A percentile compares a stretch with the other conserved stretches of the same genome.
These are phyloP conservation scores for Pammene aurita DNA, from an alignment of 2,888 invertebrate genomes.

Conservation along the genomic window DNA sequence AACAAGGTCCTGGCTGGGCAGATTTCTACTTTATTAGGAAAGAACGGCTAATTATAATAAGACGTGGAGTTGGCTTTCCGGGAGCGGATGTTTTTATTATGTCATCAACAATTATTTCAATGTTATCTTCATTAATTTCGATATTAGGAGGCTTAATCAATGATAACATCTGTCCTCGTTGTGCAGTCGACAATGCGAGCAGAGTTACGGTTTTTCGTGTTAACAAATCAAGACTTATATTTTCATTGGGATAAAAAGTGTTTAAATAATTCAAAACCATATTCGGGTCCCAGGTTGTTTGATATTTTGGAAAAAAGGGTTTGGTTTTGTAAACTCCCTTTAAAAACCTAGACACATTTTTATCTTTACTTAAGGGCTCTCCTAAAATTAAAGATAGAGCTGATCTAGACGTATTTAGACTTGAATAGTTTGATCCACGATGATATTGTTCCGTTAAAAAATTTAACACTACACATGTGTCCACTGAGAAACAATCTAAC, in stretches of 20 bases:
- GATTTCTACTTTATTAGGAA: slow-evolving; percentile 9
- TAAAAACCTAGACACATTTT: background rate
- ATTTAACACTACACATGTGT: slow-evolving; percentile 1
- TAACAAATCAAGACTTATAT: slow-evolving; percentile 4
- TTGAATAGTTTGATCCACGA: background rate
- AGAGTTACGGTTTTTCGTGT: slow-evolving; percentile 25
- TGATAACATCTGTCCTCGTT: slow-evolving; percentile 33
- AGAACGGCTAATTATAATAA: background rate
- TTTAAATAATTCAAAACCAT: background rate
- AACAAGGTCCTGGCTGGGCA: slow-evolving; percentile 7
- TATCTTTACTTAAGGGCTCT: slow-evolving; percentile 2
- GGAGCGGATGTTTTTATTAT: background rate
- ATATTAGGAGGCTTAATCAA: slow-evolving; percentile 26
- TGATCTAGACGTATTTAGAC: slow-evolving; percentile 1
- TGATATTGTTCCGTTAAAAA: background rate
- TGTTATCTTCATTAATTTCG: slow-evolving; percentile 12
- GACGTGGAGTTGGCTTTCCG: background rate
- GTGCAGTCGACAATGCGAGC: slow-evolving; percentile 34
- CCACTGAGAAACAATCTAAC: slow-evolving; percentile 1
- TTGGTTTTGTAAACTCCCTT: background rate
- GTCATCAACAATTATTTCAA: background rate
- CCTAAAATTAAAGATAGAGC: slow-evolving; percentile 13
- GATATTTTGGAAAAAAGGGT: background rate
- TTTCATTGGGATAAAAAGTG: background rate
- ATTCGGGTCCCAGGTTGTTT: slow-evolving; percentile 1